Evolutionary conservation across 1,140 invertebrate genomes (phyloP).

Genomic region (Papilio polytes): DNA sequence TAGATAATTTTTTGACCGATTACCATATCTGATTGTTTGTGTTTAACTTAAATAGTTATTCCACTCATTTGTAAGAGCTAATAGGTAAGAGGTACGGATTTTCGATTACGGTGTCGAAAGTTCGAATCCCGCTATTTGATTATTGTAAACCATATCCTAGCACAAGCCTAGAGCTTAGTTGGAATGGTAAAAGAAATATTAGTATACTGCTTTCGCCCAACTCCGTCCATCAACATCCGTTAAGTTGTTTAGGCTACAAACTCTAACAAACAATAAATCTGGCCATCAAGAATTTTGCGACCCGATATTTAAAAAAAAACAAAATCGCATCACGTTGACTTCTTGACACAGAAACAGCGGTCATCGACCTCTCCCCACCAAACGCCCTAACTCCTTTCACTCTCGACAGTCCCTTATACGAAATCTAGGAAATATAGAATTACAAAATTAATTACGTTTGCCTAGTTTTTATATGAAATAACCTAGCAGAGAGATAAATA

Average conservation of each 20-base stretch:
- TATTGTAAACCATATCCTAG: no score
- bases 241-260: no score
- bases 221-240: no score
- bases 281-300: background rate
- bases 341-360: slow-evolving; percentile 10
- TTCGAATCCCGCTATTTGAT: no score
- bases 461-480: slow-evolving; percentile 1
- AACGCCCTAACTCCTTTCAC: slow-evolving; percentile 31
- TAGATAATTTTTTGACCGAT: slow-evolving; percentile 1
- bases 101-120: no score
- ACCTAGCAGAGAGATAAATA: background rate
- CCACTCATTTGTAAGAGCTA: no score
- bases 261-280: no score
- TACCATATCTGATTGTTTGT: background rate
- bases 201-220: no score
- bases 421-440: slow-evolving; percentile 1
- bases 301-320: background rate
- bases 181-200: no score
- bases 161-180: no score
- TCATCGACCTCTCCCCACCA: slow-evolving; percentile 17
- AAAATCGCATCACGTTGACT: background rate
- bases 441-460: background rate
- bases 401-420: slow-evolving; percentile 24
- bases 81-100: no score
- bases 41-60: background rate